Base-by-base conservation (phyloP, 2,113 vertebrate genomes). In the Toxotes jaculatrix region DNA sequence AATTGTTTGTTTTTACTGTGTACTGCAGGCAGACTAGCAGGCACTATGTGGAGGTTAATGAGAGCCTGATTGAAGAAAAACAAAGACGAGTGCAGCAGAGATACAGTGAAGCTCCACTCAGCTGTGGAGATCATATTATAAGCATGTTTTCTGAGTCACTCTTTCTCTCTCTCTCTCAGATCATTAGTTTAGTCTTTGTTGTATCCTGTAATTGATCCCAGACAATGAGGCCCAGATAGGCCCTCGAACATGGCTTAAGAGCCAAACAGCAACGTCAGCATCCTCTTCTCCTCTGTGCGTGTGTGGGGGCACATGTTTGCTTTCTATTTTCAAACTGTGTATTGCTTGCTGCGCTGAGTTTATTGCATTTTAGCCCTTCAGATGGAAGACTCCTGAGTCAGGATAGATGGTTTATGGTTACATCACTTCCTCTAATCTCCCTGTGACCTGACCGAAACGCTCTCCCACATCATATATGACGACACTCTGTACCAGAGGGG, bases 191-290 rank as follows among this genome's bases (percentile, higher is more conserved):
- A 84, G 86, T 90, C 82, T 92, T 61, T 83, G 86, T 87, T 92
- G 87, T 91, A 83, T 90, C 86, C 86, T 88, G 87, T 92, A 95
- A 95, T 95, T 94, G 92, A 92, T 93, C 89, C 89, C 93, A 94
- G 89, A 90, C 86, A 55, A 82, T 85, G 85, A 88, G 83, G 72
- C 86, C 87, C 89, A 91, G 89, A 93, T 90, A 87, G 87, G 81
- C 87, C 68, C 87, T 76, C 88, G 80, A 92, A 90, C 72, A 73
- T 31, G 55, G 74, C 69, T 80, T 40, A 66, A 81, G 82, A 89
- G 69, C 75, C 71, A 87, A 91, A 86, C 74, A 42, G 90, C 92
- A 91, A 89, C 74, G 91, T 94, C 95, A 94, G 91, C 95, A 92
- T 92, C 87, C 77, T 92, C 77, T 49, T 43, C 67, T 68, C 31